These are phyloP conservation scores for Nannoperca australis DNA, from an alignment of 2,797 vertebrate species.

Conservation along the genomic window DNA sequence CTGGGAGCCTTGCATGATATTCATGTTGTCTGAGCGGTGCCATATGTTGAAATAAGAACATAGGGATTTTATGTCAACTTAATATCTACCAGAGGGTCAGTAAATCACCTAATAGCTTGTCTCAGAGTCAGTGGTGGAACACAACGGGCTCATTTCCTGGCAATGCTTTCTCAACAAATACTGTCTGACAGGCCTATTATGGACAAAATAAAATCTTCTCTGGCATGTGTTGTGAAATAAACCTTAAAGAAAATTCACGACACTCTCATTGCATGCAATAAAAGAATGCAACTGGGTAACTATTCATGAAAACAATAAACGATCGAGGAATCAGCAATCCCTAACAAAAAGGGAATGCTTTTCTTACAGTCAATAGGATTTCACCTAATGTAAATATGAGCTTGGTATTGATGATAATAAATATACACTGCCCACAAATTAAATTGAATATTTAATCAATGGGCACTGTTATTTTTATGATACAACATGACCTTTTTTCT, in stretches of 20 bases:
- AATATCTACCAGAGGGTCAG: constrained; percentile 69
- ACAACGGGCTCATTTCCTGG: constrained; percentile 74
- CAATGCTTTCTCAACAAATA: constrained; percentile 66
- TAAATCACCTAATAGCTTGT: constrained; percentile 70
- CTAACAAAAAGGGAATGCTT: not conserved
- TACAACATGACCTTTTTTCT: not conserved
- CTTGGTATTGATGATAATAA: constrained; percentile 1
- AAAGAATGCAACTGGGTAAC: constrained; percentile 45
- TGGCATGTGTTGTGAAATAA: constrained; percentile 55
- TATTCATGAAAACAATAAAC: constrained; percentile 47
- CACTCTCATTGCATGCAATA: constrained; percentile 38
- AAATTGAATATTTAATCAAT: not conserved
- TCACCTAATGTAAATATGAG: not conserved
- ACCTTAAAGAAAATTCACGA: constrained; percentile 55
- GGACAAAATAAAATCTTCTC: constrained; percentile 62
- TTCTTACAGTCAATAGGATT: constrained; percentile 13
- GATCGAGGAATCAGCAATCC: constrained; percentile 33
- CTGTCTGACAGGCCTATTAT: constrained; percentile 71
- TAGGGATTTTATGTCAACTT: constrained; percentile 62
- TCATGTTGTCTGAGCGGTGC: constrained; percentile 36
- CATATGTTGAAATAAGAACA: constrained; percentile 66
- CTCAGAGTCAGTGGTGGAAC: constrained; percentile 64
- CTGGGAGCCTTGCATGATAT: constrained; percentile 38
- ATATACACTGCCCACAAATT: not conserved
- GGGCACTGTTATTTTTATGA: not conserved